Base-by-base conservation (phyloP, 2,113 vertebrate species). In the Petaurus breviceps region DNA sequence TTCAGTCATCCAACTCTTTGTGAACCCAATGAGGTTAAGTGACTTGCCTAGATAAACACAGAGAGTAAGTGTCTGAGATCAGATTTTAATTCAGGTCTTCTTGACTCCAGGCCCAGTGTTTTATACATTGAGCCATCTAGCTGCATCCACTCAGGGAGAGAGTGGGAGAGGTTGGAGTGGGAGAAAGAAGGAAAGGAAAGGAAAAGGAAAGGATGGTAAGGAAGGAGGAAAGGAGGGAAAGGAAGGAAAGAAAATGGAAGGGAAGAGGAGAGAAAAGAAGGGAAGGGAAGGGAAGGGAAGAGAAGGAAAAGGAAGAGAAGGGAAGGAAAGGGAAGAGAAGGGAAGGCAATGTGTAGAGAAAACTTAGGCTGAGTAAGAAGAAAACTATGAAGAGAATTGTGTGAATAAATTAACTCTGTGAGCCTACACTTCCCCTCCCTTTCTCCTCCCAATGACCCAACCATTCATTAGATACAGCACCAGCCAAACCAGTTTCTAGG, bases 381-480 rank as follows among this genome's bases (percentile, higher is more conserved):
- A 98, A 97, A 98, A 43, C 94, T 1, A 43, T 84, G n/a, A 84
- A 84, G 43, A 94, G 89, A 98, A 94, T 93, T 96, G 96, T 97
- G 97, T 57, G 57, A 51, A 93, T 84, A 97, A 94, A 96, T 92
- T 93, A 97, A 97, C 90, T 96, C 95, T 94, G 43, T 77, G 89
- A 92, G 95, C 89, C 96, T 95, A 84, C 94, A 8, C 0, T 94
- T 57, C 95, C 51, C 92, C 92, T 96, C 77, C 94, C 89, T 90
- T 95, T 95, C 92, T 95, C 93, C 96, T 94, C 93, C 96, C 94
- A 89, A 25, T 94, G 96, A 97, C 50, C 96, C 96, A 98, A 93
- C 92, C 96, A 97, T 51, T 97, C 97, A 98, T 96, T 92, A 98
- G 98, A 97, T 37, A 97, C 92, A 90, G 25, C 95, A 97, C 98